These are phyloP conservation scores for Ectemnius cavifrons DNA, from an alignment of 2,888 invertebrate genomes.

Conservation along the genomic window DNA sequence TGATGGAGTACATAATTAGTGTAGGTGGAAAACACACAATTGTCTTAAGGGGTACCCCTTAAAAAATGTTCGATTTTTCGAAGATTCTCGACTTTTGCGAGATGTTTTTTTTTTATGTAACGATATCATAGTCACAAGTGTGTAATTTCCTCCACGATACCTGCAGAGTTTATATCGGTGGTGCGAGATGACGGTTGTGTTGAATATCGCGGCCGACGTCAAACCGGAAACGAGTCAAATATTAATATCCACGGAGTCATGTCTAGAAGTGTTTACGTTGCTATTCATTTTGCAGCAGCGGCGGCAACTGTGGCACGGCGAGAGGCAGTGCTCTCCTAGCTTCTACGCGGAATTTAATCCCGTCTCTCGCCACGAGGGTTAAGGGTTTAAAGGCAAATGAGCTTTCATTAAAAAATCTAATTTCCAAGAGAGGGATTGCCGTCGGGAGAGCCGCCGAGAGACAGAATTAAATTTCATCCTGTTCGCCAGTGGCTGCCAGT, in stretches of 20 bases:
- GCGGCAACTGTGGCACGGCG: conserved; percentile 27
- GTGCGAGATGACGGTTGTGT: too few relatives aligned
- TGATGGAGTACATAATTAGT: conserved; percentile 2
- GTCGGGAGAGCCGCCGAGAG: conserved; percentile 37
- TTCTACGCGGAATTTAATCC: conserved; percentile 54
- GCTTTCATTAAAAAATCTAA: conserved; percentile 64
- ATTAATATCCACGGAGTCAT: neutral
- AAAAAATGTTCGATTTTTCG: too few relatives aligned
- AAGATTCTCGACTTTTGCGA: too few relatives aligned
- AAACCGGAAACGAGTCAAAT: conserved; percentile 4
- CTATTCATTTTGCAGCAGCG: conserved; percentile 28
- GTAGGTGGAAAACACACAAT: too few relatives aligned
- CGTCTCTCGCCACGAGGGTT: conserved; percentile 29
- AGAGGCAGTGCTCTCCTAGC: conserved; percentile 15
- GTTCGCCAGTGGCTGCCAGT: conserved; percentile 49
- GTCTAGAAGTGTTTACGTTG: conserved; percentile 25
- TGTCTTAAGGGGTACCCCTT: too few relatives aligned
- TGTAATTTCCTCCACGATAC: too few relatives aligned
- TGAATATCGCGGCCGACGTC: neutral
- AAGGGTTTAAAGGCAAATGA: conserved; percentile 54
- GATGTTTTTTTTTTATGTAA: too few relatives aligned
- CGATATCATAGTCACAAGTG: too few relatives aligned
- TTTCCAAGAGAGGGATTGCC: conserved; percentile 55
- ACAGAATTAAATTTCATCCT: conserved; percentile 58
- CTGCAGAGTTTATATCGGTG: too few relatives aligned